A percentile compares a stretch with the other conserved stretches of the same genome.
Conservation (phyloP, 1,140 invertebrate species). For the Bicyclus anynana region DNA sequence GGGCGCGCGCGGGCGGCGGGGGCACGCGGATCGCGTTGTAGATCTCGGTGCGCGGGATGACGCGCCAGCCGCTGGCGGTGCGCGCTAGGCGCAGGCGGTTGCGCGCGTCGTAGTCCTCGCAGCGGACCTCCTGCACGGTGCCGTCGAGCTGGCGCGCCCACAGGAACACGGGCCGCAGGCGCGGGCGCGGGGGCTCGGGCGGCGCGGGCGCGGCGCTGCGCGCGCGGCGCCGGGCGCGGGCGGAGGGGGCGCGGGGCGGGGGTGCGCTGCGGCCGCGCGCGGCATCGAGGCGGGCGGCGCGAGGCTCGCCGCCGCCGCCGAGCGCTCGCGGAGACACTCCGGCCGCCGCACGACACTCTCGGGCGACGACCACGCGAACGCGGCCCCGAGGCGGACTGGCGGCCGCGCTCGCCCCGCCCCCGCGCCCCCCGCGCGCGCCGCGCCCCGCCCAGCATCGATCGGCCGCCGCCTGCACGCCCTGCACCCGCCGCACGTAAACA, state of each 20-base stretch:
- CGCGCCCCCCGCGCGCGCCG: constrained; percentile 23
- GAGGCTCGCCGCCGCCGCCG: constrained; percentile 64
- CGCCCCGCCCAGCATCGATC: constrained; percentile 24
- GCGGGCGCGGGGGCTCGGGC: constrained; percentile 40
- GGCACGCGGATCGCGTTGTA: constrained; percentile 79
- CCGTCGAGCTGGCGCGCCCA: constrained; percentile 88
- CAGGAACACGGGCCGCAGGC: constrained; percentile 83
- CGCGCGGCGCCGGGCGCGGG: constrained; percentile 36
- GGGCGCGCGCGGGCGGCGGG: constrained; percentile 34
- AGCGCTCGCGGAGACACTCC: constrained; percentile 55
- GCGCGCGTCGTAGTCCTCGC: constrained; percentile 90
- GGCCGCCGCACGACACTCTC: constrained; percentile 49
- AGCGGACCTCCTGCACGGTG: constrained; percentile 87
- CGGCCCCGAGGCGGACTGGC: constrained; percentile 58
- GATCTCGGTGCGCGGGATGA: constrained; percentile 86
- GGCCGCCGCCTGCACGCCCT: constrained; percentile 58
- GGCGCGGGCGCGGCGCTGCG: constrained; percentile 44
- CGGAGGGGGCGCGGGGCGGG: constrained; percentile 34
- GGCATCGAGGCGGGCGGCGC: constrained; percentile 58
- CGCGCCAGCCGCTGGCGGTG: constrained; percentile 87
- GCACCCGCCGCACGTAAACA: constrained; percentile 51
- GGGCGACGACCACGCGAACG: constrained; percentile 61
- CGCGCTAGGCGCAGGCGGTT: constrained; percentile 89
- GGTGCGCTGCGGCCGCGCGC: constrained; percentile 45
- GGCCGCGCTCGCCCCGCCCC: constrained; percentile 38